Conservation (phyloP, 2,113 vertebrate species). For the Cathartes aura region DNA sequence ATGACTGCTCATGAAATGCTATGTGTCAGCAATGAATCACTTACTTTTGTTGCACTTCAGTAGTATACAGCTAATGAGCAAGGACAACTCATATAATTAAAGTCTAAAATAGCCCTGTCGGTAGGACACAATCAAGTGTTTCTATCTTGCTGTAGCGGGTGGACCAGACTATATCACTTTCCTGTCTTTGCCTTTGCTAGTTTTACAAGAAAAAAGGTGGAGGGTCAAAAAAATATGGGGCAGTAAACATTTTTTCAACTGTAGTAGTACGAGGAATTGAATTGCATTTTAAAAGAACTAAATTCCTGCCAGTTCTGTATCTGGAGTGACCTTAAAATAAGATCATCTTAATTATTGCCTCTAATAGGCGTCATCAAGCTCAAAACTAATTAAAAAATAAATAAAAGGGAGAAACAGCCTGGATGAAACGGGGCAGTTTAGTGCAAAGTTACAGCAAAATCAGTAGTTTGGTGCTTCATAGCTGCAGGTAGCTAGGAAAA, state of each 20-base stretch:
- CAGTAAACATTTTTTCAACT: not conserved
- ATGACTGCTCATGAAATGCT: conserved; percentile 77
- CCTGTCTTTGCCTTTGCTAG: not conserved
- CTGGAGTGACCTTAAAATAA: not conserved
- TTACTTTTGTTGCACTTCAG: conserved; percentile 76
- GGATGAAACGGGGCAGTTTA: not conserved
- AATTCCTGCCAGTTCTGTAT: not conserved
- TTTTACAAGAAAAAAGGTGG: not conserved
- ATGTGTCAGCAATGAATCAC: conserved; percentile 81
- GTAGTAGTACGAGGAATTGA: not conserved
- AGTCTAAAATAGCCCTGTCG: conserved; percentile 68
- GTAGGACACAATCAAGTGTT: conserved; percentile 57
- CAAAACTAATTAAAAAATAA: conserved; percentile 18
- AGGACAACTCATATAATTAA: conserved; percentile 79
- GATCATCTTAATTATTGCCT: not conserved
- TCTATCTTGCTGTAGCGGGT: conserved; percentile 20
- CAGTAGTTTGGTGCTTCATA: not conserved
- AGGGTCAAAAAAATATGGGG: not conserved
- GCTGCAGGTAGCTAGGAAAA: not conserved
- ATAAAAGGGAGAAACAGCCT: not conserved
- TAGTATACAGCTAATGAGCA: conserved; percentile 74
- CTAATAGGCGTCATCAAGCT: not conserved
- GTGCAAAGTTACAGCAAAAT: not conserved
- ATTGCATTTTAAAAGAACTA: not conserved
- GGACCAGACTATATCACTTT: not conserved